phyloP scores from a whole-genome alignment of 1,140 invertebrate genomes.

The Diabrotica virgifera region DNA sequence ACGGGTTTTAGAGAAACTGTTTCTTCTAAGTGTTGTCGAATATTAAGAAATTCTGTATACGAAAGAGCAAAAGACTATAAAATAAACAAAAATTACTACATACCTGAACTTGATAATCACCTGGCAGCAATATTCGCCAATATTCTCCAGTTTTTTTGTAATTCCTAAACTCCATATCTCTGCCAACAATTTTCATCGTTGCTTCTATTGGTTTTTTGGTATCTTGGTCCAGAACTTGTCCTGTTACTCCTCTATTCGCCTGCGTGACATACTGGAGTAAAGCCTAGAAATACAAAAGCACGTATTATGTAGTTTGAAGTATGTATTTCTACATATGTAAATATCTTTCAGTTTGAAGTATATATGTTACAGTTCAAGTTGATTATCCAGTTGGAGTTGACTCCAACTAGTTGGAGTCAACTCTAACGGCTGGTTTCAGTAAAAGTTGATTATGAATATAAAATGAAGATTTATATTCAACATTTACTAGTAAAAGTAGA shows the following conservation, averaged over 20 bases:
- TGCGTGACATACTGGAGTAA: constrained; percentile 44
- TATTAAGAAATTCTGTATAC: not conserved
- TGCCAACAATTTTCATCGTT: constrained; percentile 48
- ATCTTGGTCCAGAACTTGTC: constrained; percentile 47
- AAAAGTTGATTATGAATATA: too few relatives aligned
- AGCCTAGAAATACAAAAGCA: constrained; percentile 36
- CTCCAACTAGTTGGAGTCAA: too few relatives aligned
- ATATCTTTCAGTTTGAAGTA: too few relatives aligned
- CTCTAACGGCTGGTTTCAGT: too few relatives aligned
- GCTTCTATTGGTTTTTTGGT: constrained; percentile 47
- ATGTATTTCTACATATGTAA: too few relatives aligned
- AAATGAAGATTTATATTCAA: too few relatives aligned
- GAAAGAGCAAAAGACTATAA: not conserved
- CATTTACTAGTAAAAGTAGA: too few relatives aligned
- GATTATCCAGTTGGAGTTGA: too few relatives aligned
- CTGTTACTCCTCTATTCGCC: constrained; percentile 51
- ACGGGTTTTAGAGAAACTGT: not conserved
- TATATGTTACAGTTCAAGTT: too few relatives aligned
- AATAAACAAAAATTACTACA: constrained; percentile 2
- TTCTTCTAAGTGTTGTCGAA: too few relatives aligned
- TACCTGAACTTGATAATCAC: constrained; percentile 41
- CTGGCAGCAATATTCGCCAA: constrained; percentile 45
- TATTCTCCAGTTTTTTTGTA: constrained; percentile 39
- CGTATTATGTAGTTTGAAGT: too few relatives aligned
- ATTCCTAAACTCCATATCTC: constrained; percentile 44